Evolutionary conservation across 1,140 invertebrate species (phyloP).

Genomic region (Temnothorax nylanderi): DNA sequence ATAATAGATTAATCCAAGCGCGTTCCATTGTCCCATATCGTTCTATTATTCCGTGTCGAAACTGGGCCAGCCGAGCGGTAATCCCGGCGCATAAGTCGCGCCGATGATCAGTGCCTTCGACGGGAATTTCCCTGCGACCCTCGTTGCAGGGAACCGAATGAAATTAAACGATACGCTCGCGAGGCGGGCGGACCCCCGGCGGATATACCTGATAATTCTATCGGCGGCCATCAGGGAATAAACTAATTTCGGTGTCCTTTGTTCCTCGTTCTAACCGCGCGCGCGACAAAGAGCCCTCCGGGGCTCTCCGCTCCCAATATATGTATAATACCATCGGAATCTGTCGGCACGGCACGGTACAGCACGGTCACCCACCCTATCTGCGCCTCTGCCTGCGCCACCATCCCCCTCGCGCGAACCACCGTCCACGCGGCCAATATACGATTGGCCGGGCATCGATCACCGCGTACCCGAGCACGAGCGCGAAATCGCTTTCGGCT

Average conservation of each 20-base stretch:
- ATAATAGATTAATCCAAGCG: constrained; percentile 3
- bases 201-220: constrained; percentile 70
- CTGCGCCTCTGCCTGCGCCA: not conserved
- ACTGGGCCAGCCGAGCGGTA: constrained; percentile 34
- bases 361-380: constrained; percentile 19
- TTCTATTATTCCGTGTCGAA: not conserved
- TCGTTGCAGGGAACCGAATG: constrained; percentile 47
- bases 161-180: constrained; percentile 68
- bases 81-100: constrained; percentile 18
- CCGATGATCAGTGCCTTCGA: not conserved
- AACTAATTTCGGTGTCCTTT: constrained; percentile 73
- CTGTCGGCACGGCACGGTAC: constrained; percentile 6
- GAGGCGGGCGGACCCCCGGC: constrained; percentile 38
- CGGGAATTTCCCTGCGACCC: constrained; percentile 20
- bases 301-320: constrained; percentile 37
- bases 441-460: constrained; percentile 52
- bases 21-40: not conserved
- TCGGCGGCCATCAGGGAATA: constrained; percentile 69
- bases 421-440: constrained; percentile 33
- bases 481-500: constrained; percentile 44
- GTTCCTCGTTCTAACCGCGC: constrained; percentile 50
- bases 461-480: constrained; percentile 12
- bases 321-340: constrained; percentile 49
- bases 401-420: not conserved
- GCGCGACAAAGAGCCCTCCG: constrained; percentile 53